These are phyloP conservation scores for Phodopus roborovskii DNA, from an alignment of 2,113 vertebrate genomes.

Conservation along the genomic window DNA sequence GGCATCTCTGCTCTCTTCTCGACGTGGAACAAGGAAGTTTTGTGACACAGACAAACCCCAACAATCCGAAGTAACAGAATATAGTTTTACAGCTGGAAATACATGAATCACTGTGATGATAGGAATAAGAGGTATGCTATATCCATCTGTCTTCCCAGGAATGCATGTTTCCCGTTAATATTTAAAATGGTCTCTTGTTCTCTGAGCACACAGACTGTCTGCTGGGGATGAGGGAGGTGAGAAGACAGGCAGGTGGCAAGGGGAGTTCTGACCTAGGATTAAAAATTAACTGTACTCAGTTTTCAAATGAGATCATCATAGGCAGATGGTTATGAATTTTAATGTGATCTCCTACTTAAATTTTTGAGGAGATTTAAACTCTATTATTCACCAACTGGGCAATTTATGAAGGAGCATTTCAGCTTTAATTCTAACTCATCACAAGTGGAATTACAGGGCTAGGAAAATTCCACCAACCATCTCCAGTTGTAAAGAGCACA, in stretches of 20 bases:
- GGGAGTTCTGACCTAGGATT: conserved; percentile 55
- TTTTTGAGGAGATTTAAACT: conserved; percentile 57
- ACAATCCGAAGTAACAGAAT: conserved; percentile 56
- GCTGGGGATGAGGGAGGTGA: neutral
- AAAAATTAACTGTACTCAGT: conserved; percentile 69
- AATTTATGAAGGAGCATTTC: conserved; percentile 72
- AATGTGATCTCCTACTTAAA: conserved; percentile 64
- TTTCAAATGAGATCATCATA: conserved; percentile 55
- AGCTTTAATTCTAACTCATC: conserved; percentile 71
- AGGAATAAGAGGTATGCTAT: neutral
- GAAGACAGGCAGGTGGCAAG: conserved; percentile 43
- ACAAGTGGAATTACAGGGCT: conserved; percentile 70
- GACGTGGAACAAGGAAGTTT: conserved; percentile 28
- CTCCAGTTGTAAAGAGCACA: conserved; percentile 59
- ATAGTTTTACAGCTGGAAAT: conserved; percentile 69
- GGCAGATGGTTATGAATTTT: conserved; percentile 68
- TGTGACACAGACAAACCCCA: conserved; percentile 44
- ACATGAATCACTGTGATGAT: neutral
- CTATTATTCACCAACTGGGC: conserved; percentile 70
- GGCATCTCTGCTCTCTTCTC: conserved; percentile 4
- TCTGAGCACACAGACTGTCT: conserved; percentile 7
- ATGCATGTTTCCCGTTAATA: conserved; percentile 54
- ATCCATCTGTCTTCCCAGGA: conserved; percentile 23
- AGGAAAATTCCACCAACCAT: conserved; percentile 57
- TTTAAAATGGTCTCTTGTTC: conserved; percentile 63